phyloP scores from a whole-genome alignment of 2,888 invertebrate species.

The Andrena bucephala region DNA sequence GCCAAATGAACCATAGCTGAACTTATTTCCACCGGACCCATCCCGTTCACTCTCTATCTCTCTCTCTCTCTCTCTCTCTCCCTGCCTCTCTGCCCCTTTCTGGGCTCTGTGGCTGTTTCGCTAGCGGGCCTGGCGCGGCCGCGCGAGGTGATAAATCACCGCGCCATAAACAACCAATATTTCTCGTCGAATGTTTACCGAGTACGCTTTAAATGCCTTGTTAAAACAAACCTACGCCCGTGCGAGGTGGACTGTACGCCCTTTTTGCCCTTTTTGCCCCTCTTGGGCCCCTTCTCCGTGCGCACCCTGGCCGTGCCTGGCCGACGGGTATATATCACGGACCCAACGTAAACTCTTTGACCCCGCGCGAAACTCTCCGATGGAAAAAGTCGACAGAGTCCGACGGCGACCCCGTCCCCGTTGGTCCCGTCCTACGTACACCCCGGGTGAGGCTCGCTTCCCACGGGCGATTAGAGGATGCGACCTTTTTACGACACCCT shows the following conservation, averaged over 20 bases:
- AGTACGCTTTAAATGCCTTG: conserved; percentile 85
- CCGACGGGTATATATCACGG: conserved; percentile 74
- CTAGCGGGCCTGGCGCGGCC: conserved; percentile 65
- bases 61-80: conserved; percentile 47
- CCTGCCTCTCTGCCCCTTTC: conserved; percentile 43
- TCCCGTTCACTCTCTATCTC: conserved; percentile 56
- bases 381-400: conserved; percentile 57
- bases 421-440: conserved; percentile 18
- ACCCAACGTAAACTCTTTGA: conserved; percentile 73
- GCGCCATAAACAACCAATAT: conserved; percentile 84
- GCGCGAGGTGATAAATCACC: conserved; percentile 84
- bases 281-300: conserved; percentile 24
- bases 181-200: conserved; percentile 85
- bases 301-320: conserved; percentile 42
- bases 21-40: conserved; percentile 74
- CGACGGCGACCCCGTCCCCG: conserved; percentile 31
- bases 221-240: conserved; percentile 85
- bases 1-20: conserved; percentile 75
- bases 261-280: conserved; percentile 69
- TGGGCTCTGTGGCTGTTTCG: conserved; percentile 58
- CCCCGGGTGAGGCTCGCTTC: conserved; percentile 33
- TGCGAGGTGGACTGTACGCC: conserved; percentile 69
- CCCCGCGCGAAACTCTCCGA: conserved; percentile 68
- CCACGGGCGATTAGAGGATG: conserved; percentile 45
- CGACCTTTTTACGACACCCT: conserved; percentile 31